Evolutionary conservation across 2,888 invertebrate species (phyloP), one percentile per base, ranked within the genome.

Genomic region (Caenorhabditis sinica): DNA sequence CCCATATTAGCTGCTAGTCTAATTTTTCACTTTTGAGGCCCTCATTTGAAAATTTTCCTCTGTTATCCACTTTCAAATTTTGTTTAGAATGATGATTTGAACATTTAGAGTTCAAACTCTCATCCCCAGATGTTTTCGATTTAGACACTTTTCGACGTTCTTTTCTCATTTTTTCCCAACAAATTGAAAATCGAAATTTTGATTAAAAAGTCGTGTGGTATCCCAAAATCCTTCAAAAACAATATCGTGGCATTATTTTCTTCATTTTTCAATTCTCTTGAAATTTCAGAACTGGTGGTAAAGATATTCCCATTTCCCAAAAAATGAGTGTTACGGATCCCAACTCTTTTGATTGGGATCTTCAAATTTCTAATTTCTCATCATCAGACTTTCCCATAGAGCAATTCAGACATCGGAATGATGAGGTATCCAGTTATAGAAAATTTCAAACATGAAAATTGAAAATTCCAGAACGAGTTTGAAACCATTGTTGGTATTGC

Each of bases 401-500:
- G 1, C n/a, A 66, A 4, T 58, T 75, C 25, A 30, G 58, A 20
- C 43, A 77, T 23, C 15, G 30, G 17, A 33, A 69, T 61, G 69
- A 69, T 40, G 69, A 69, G 56, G 77, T 77, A 17, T 45, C n/a
- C n/a, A n/a, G n/a, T n/a, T n/a, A n/a, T n/a, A n/a, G n/a, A n/a
- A 11, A 15, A 45, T 49, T 28, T 28, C 6, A 9, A 51, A 33
- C 30, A 28, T 17, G n/a, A 30, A 30, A n/a, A 28, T 1, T 49
- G 11, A 40, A 25, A 2, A 17, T 72, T 45, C n/a, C 72, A 86
- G 88, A 76, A 86, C 20, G 75, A 84, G 3, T 85, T 86, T 23
- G 82, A 79, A 56, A 75, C 68, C n/a, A 66, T 86, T 33, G 83
- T 88, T 28, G 88, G 83, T 1, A 36, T 86, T 0, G 68, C 77